These are phyloP conservation scores for Odontocolon sp. DNA, from an alignment of 2,888 invertebrate genomes.

Conservation along the genomic window DNA sequence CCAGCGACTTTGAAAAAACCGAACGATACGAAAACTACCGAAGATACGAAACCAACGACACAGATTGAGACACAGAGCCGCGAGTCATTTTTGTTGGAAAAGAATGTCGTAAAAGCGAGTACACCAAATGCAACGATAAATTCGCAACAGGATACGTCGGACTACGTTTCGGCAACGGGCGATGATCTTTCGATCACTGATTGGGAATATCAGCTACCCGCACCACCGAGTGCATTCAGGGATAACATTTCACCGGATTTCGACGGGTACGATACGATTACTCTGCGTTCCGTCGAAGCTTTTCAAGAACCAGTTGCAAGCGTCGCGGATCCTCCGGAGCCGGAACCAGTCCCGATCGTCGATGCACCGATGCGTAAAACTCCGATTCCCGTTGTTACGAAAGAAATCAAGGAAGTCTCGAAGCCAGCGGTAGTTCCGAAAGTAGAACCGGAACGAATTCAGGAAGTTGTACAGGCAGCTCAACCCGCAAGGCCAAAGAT, in stretches of 20 bases:
- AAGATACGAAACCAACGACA: slow-evolving; percentile 6
- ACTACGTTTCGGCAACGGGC: slow-evolving; percentile 75
- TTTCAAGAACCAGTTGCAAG: slow-evolving; percentile 56
- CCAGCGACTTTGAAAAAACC: background rate
- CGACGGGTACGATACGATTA: slow-evolving; percentile 67
- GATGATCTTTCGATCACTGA: slow-evolving; percentile 65
- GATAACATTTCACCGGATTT: slow-evolving; percentile 75
- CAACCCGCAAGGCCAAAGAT: slow-evolving; percentile 22
- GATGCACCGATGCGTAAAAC: slow-evolving; percentile 7
- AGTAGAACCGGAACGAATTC: background rate
- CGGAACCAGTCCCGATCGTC: background rate
- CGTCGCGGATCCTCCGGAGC: slow-evolving; percentile 2
- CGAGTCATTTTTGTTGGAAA: slow-evolving; percentile 32
- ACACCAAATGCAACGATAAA: slow-evolving; percentile 65
- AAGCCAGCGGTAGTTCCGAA: background rate
- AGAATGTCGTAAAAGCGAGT: slow-evolving; percentile 11
- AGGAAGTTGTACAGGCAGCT: background rate
- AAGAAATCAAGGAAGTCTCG: slow-evolving; percentile 1
- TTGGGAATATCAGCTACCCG: slow-evolving; percentile 84
- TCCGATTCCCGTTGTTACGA: slow-evolving; percentile 5
- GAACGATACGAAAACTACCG: slow-evolving; percentile 9
- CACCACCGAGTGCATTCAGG: slow-evolving; percentile 84
- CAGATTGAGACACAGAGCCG: slow-evolving; percentile 21
- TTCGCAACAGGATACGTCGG: slow-evolving; percentile 77
- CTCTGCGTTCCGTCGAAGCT: slow-evolving; percentile 62